These are phyloP conservation scores for Tupaia tana DNA, from an alignment of 2,113 vertebrate genomes.

Conservation along the genomic window DNA sequence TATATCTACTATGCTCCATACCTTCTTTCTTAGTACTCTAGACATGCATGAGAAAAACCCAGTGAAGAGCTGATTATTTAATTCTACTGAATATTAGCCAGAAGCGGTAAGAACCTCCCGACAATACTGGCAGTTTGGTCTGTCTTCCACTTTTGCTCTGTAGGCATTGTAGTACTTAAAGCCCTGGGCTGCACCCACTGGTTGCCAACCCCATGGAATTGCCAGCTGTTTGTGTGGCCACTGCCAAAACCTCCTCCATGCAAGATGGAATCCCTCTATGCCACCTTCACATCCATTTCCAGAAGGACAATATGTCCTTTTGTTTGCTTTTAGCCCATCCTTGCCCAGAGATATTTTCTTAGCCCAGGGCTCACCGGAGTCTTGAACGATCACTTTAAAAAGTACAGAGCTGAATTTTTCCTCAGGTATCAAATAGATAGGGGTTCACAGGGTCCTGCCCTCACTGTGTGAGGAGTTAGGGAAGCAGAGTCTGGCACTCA, in stretches of 20 bases:
- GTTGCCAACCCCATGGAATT: neutral
- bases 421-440: neutral
- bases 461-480: neutral
- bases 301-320: slow-evolving; percentile 10
- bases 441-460: neutral
- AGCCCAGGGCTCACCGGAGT: neutral
- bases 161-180: neutral
- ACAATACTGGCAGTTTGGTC: neutral
- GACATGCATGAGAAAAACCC: neutral
- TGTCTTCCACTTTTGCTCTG: neutral
- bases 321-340: neutral
- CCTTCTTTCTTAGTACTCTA: neutral
- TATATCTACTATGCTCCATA: neutral
- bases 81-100: slow-evolving; percentile 37
- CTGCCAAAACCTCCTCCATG: neutral
- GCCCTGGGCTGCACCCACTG: neutral
- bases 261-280: neutral
- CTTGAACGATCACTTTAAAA: neutral
- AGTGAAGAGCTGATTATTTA: slow-evolving; percentile 8
- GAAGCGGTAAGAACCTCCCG: neutral
- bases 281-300: neutral
- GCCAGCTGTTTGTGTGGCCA: slow-evolving; percentile 4
- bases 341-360: neutral
- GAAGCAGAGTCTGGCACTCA: slow-evolving; percentile 20
- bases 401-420: neutral